Percentiles rank a stretch among this genome's conserved stretches.
Evolutionary conservation across 2,797 vertebrate genomes (phyloP).

Genomic region (Onychomys leucogaster): DNA sequence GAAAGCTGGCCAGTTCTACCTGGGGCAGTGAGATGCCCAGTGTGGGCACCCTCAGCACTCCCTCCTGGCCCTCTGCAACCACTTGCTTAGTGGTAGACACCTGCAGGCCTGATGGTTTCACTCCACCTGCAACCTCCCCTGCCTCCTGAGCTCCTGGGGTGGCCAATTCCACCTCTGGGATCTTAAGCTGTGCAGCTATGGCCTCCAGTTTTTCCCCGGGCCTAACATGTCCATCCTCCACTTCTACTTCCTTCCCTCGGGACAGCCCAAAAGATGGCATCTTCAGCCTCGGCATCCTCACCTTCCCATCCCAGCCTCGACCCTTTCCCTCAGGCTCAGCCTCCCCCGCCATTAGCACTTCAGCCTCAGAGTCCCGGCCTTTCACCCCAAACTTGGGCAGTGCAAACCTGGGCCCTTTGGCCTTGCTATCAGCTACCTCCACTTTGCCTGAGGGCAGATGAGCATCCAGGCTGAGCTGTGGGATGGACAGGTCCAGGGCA

Average conservation of each 20-base stretch:
- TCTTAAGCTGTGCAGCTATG: constrained; percentile 71
- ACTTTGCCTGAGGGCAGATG: constrained; percentile 86
- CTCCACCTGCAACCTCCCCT: constrained; percentile 66
- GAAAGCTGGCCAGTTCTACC: constrained; percentile 80
- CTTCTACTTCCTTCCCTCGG: constrained; percentile 86
- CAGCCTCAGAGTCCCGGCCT: constrained; percentile 83
- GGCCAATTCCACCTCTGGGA: constrained; percentile 89
- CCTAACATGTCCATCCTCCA: constrained; percentile 79
- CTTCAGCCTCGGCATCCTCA: constrained; percentile 90
- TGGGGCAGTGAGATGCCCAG: constrained; percentile 88
- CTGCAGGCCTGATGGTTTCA: constrained; percentile 89
- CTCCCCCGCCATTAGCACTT: constrained; percentile 66
- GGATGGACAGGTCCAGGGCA: constrained; percentile 90
- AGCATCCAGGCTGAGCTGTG: constrained; percentile 91
- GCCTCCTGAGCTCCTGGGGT: constrained; percentile 85
- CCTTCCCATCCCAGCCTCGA: constrained; percentile 84
- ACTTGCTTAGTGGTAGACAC: constrained; percentile 84
- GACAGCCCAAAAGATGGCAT: constrained; percentile 89
- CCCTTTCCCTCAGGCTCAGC: constrained; percentile 84
- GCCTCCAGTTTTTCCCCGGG: constrained; percentile 79
- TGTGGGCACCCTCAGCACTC: constrained; percentile 87
- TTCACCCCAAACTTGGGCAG: constrained; percentile 91
- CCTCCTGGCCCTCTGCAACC: constrained; percentile 88
- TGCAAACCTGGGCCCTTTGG: constrained; percentile 90
- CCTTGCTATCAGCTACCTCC: constrained; percentile 86